These are phyloP conservation scores for Pavo muticus DNA, from an alignment of 2,113 vertebrate genomes.

Conservation along the genomic window DNA sequence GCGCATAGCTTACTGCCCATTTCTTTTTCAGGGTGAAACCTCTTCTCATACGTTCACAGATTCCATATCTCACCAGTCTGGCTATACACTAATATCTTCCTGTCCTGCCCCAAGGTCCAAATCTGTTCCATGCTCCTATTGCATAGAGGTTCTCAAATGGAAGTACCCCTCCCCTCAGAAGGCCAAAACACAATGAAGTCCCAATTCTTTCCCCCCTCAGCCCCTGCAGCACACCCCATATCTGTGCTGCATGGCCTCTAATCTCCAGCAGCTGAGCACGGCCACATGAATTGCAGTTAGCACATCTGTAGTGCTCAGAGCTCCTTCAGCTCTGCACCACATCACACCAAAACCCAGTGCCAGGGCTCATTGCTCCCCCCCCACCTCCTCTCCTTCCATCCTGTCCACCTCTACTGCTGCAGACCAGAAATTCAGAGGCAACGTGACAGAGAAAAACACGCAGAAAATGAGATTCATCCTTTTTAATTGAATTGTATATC, in stretches of 20 bases:
- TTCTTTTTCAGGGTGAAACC: neutral
- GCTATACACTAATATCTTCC: neutral
- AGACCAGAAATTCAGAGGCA: slow-evolving; percentile 6
- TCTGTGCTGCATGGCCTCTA: neutral
- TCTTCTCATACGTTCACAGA: neutral
- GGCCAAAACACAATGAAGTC: neutral
- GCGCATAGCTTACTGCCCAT: neutral
- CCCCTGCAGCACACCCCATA: neutral
- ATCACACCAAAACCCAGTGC: neutral
- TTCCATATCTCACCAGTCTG: neutral
- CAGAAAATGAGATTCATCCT: slow-evolving; percentile 28
- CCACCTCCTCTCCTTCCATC: neutral
- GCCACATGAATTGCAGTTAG: neutral
- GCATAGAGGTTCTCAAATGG: neutral
- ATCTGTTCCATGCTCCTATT: neutral
- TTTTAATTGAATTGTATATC: slow-evolving; percentile 65
- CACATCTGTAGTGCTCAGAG: neutral
- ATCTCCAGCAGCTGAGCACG: accelerated
- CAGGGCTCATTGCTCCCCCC: neutral
- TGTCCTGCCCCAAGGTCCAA: neutral
- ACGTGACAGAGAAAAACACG: neutral
- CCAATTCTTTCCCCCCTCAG: neutral
- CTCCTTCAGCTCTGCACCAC: neutral
- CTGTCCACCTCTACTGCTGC: neutral
- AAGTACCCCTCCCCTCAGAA: neutral